Base-by-base conservation (phyloP, 1,140 invertebrate species). In the Drosophila kohkoa region DNA sequence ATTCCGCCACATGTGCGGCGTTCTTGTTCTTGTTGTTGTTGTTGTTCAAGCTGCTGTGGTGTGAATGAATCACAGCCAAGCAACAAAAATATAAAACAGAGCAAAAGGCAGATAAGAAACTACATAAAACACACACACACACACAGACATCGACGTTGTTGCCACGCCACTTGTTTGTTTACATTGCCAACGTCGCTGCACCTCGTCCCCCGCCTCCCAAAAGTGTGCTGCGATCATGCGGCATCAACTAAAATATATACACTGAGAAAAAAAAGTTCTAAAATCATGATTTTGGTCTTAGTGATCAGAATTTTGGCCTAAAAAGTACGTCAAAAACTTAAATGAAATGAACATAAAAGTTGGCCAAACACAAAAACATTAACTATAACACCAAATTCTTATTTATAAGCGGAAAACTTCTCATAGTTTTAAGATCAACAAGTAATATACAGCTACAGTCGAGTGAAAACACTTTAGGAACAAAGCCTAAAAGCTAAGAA, bases 101-200 rank as follows among this genome's bases (percentile, higher is more conserved):
- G 65, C 35, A 25, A 25, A 25, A 25, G 20, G 32, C 35, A 38
- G 11, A 62, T 69, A 46, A 25, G 20, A 74, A 69, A 74, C 48
- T 69, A 74, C 55, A 69, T 62, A 48, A 74, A 74, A 59, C 16
- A 30, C 51, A 16, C 41, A 57, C 20, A 49, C 60, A 32, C 20
- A 70, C 49, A 45, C 25, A 43, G 10, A 35, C 51, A 6, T 49
- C 13, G 8, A 52, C 58, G 16, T n/a, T 32, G 45, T 64, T 71
- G 67, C 68, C 73, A 64, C 68, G 69, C 62, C 75, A 81, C 65
- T 81, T 86, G 78, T 85, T 85, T 85, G 81, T 85, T 85, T 85
- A 85, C 68, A 79, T 64, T 75, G 20, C 10, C 38, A 30, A 49
- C 5, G 45, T 35, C 7, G 10, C 49, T 13, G 13, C 38, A 1